Percentiles rank a stretch among this genome's conserved stretches.
Evolutionary conservation across 2,113 vertebrate species (phyloP).

Genomic region (Gopherus flavomarginatus): DNA sequence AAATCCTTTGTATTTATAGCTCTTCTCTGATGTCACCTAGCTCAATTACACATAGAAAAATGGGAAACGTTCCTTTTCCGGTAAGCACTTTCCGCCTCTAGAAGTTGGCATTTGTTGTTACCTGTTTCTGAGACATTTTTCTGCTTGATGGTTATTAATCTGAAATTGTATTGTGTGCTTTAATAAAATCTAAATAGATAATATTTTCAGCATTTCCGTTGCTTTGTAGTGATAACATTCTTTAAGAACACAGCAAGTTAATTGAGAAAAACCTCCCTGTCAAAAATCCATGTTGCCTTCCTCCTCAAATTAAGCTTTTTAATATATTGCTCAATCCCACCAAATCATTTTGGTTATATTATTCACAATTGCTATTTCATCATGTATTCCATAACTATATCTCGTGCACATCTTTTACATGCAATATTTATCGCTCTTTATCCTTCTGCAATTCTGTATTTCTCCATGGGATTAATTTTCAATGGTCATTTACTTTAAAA

Average conservation of each 20-base stretch:
- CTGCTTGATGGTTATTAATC: constrained; percentile 73
- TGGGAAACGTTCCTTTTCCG: constrained; percentile 22
- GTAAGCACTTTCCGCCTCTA: constrained; percentile 9
- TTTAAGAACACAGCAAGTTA: constrained; percentile 74
- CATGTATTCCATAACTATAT: constrained; percentile 20
- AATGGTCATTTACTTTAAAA: constrained; percentile 56
- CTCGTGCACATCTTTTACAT: constrained; percentile 6
- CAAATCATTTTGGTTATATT: constrained; percentile 53
- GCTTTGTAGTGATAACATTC: constrained; percentile 74
- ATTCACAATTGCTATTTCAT: background rate
- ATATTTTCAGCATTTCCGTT: constrained; percentile 71
- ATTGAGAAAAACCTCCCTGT: constrained; percentile 77
- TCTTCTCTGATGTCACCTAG: constrained; percentile 66
- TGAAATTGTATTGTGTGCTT: constrained; percentile 72
- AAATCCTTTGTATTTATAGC: constrained; percentile 67
- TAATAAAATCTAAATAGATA: constrained; percentile 74
- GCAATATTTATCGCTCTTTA: constrained; percentile 13
- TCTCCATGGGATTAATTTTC: constrained; percentile 13
- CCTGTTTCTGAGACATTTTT: constrained; percentile 72
- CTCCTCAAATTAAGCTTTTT: constrained; percentile 63
- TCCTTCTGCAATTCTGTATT: background rate
- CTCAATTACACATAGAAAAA: constrained; percentile 39
- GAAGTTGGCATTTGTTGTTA: constrained; percentile 58
- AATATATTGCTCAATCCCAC: constrained; percentile 37
- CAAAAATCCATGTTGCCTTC: constrained; percentile 70